phyloP scores from a whole-genome alignment of 2,888 invertebrate species.

The Torymus texanus region DNA sequence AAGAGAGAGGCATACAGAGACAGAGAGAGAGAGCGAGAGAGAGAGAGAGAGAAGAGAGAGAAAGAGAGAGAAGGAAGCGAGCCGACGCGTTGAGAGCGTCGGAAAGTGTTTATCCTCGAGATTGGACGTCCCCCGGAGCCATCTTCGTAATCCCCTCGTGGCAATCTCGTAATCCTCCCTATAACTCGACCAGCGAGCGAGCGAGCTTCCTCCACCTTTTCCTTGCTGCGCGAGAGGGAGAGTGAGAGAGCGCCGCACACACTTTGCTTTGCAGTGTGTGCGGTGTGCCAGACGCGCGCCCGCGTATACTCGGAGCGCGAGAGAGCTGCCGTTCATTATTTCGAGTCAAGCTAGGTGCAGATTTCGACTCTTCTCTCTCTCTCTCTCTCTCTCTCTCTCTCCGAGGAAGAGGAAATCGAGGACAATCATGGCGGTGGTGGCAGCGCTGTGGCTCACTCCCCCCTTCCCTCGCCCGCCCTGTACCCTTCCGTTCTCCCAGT shows the following conservation, averaged over 20 bases:
- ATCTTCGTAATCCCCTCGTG: constrained; percentile 73
- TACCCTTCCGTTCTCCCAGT: constrained; percentile 17
- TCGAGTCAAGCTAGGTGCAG: constrained; percentile 21
- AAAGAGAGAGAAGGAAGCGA: constrained; percentile 17
- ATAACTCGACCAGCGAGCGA: constrained; percentile 66
- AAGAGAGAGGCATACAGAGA: background rate
- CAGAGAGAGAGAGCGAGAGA: constrained; percentile 27
- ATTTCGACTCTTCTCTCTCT: constrained; percentile 38
- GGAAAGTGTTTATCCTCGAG: constrained; percentile 75
- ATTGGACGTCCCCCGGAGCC: constrained; percentile 74
- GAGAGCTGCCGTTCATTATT: constrained; percentile 43
- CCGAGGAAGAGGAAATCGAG: constrained; percentile 37
- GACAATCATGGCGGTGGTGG: constrained; percentile 27
- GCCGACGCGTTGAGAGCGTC: constrained; percentile 64
- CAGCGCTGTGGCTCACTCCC: background rate
- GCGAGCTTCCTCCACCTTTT: constrained; percentile 48
- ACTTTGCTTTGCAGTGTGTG: too few species aligned
- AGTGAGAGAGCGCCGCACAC: background rate
- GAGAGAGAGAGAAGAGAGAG: background rate
- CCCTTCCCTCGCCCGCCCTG: background rate
- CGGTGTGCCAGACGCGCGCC: too few species aligned
- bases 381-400: background rate
- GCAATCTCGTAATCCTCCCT: constrained; percentile 74
- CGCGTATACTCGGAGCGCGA: background rate
- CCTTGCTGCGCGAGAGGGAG: constrained; percentile 42